These are phyloP conservation scores for Saturnia japonica DNA, from an alignment of 2,888 invertebrate genomes.

Conservation along the genomic window DNA sequence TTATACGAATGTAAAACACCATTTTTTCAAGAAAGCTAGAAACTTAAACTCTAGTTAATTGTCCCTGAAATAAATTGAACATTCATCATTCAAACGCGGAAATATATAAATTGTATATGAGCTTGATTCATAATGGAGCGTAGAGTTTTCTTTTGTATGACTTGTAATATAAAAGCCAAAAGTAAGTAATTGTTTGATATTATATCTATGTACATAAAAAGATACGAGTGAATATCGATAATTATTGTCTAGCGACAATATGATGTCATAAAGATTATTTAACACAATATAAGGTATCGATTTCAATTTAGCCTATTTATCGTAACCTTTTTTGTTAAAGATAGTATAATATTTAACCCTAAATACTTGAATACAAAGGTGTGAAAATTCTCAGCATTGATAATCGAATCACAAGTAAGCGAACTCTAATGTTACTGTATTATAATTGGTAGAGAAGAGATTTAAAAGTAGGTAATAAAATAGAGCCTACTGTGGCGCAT, in stretches of 20 bases:
- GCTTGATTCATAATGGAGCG: too few relatives aligned
- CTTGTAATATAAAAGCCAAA: not conserved
- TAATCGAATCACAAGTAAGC: not conserved
- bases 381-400: not conserved
- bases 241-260: not conserved
- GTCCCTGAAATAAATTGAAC: too few relatives aligned
- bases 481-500: constrained; percentile 25
- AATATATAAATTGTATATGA: too few relatives aligned
- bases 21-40: too few relatives aligned
- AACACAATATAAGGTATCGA: not conserved
- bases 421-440: not conserved
- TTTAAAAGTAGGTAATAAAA: not conserved
- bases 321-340: not conserved
- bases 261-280: not conserved
- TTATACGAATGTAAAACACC: too few relatives aligned
- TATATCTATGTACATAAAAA: not conserved
- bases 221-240: not conserved
- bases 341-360: not conserved
- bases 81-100: too few relatives aligned
- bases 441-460: not conserved
- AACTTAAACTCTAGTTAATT: too few relatives aligned
- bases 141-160: not conserved
- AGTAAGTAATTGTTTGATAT: not conserved
- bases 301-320: not conserved
- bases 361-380: not conserved